Base-by-base conservation (phyloP, 2,797 vertebrate species). In the Hippoglossus hippoglossus region DNA sequence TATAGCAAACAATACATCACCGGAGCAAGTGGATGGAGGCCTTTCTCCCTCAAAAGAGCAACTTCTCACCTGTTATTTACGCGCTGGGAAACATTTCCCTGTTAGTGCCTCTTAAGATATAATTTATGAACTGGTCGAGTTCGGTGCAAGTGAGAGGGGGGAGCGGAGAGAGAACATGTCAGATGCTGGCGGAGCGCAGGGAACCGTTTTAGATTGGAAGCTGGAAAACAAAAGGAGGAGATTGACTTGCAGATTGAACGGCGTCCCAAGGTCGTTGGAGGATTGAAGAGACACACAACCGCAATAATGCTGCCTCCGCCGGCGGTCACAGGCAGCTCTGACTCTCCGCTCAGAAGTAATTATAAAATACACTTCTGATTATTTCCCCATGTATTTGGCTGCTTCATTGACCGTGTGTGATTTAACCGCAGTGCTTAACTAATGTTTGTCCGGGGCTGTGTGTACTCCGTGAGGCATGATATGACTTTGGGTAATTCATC, bases 191-290 rank as follows among this genome's bases (percentile, higher is more conserved):
- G 41, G 47, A 61, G 67, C 64, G 18, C 12, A 11, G 21, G 46
- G 52, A 55, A 24, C 55, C 24, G 31, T 71, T 85, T 85, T 71
- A 82, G 79, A 84, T 88, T 79, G 72, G 51, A 80, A 92, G 82
- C 60, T 64, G 67, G 82, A 84, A 90, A 81, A 77, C 12, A 24
- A 71, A 59, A 51, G 75, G 67, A 71, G 64, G 75, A 83, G 81
- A 90, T 83, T 85, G 80, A 90, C 81, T 81, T 83, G 85, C 83
- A 91, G 87, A 89, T 81, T 90, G 83, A 91, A 92, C 89, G 86
- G 77, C 81, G 90, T 87, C 83, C 78, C 88, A 93, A 92, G 91
- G 92, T 93, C 90, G 86, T 82, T 67, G 76, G 78, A 86, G 79
- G 60, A 57, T 58, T 63, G 59, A 72, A 74, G 71, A 91, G 79